Conservation (phyloP, 2,113 vertebrate genomes). For the Muntiacus reevesi region DNA sequence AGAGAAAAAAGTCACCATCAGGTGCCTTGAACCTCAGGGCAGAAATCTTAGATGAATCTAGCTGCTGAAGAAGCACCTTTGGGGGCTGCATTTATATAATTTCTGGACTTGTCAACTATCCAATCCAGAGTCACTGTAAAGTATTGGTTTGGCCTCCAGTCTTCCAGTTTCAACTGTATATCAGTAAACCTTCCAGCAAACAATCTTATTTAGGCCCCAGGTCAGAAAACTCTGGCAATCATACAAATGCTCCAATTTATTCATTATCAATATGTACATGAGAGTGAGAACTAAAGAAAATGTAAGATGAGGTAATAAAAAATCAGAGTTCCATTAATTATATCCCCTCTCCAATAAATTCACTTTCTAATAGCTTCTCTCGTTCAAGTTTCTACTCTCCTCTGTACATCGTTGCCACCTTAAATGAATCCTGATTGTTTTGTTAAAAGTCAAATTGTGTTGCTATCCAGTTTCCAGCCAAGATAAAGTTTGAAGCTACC, state of each 20-base stretch:
- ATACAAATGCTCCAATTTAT: constrained; percentile 9
- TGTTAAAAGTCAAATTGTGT: not conserved
- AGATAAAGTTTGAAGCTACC: not conserved
- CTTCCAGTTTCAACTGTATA: not conserved
- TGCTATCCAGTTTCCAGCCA: not conserved
- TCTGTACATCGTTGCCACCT: not conserved
- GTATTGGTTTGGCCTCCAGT: not conserved
- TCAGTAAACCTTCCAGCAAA: not conserved
- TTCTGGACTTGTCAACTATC: not conserved
- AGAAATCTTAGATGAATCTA: not conserved
- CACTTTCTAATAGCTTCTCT: not conserved
- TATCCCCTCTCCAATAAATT: not conserved
- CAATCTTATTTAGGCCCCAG: not conserved
- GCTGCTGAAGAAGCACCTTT: not conserved
- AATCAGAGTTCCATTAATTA: not conserved
- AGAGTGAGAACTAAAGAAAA: constrained; percentile 4
- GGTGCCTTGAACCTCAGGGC: not conserved
- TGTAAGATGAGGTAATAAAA: not conserved
- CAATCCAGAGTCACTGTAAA: not conserved
- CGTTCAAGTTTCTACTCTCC: not conserved
- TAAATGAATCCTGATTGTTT: not conserved
- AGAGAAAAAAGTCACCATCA: not conserved
- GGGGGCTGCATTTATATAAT: not conserved
- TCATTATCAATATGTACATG: constrained; percentile 4
- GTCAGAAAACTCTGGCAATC: not conserved